Evolutionary conservation across 2,113 vertebrate genomes (phyloP), one percentile per base, ranked within the genome.

Genomic region (Lontra canadensis): DNA sequence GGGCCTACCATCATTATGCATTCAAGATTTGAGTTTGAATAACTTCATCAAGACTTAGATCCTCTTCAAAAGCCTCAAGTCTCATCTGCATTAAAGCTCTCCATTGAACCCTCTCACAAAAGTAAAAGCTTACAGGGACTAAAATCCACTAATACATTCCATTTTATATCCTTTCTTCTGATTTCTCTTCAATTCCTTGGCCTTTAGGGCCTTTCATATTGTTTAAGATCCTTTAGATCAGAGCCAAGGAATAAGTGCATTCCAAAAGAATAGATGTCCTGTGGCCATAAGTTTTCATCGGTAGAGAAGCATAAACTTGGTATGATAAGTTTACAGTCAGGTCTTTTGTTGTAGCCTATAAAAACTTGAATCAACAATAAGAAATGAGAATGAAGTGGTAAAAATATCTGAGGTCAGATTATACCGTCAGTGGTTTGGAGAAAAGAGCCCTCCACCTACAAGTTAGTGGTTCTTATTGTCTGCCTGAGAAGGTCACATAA

Each of bases 31-130:
- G 88, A 93, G 52, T 92, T 47, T 85, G 91, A 94, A 83, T 93
- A 93, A 86, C 65, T 86, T 88, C 97, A 92, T 92, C 94, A 82
- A 92, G 93, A 96, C 91, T 96, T 86, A 96, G 90, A 94, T 55
- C 90, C 81, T 95, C 90, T 88, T 93, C 95, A 94, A 7, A 96
- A 95, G 81, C 93, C 67, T 91, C 94, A 63, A 71, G 90, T 94
- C 55, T 82, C 95, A 76, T 63, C 96, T 82, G 31, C 52, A 73
- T 71, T 94, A 85, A 83, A 63, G 67, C 36, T 80, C 81, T 94
- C 57, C 61, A 80, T 73, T 90, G 91, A 96, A 73, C 31, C 31
- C 61, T 69, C 59, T 93, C 59, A 83, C 69, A 71, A 94, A 94
- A 97, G 61, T 55, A n/a, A 88, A 93, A 82, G 74, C 86, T 83